Evolutionary conservation across 1,140 invertebrate species (phyloP), one percentile per base, ranked within the genome.

Genomic region (Drosophila micromelanica): DNA sequence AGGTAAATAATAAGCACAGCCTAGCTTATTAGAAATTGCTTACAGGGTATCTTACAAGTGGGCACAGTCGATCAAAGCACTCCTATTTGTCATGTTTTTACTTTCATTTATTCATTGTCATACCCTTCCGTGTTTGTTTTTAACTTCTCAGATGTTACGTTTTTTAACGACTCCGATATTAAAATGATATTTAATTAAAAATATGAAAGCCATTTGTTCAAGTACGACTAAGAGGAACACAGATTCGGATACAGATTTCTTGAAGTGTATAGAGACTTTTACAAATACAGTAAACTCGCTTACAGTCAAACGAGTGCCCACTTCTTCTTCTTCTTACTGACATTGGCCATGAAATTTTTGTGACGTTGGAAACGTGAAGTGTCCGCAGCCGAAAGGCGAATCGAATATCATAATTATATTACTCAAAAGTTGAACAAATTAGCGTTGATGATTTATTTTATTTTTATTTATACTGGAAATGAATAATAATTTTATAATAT

Each of bases 291-390:
- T 51, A 12, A 69, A 69, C 55, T 70, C 20, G 59, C 13, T 46
- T 20, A 38, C n/a, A 64, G 51, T 27, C 40, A 30, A 64, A 55
- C 51, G 38, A 27, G 64, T 49, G 61, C 40, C 62, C 62, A 74
- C 65, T 74, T 70, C 65, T 63, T 63, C 65, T 63, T 63, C 57
- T 51, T 62, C 65, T 74, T 56, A 12, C 37, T 70, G 72, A 37
- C 72, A 70, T 74, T 74, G 72, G 72, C 65, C 72, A 74, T 74
- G 72, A 70, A 69, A 45, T 38, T 32, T 43, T 8, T 55, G 42
- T 73, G 70, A 73, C 70, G 70, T 67, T 61, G 61, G 30, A 32
- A 37, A 48, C 51, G 23, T 71, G 4, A 65, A 72, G 62, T 56
- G 37, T 45, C 12, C 69, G 38, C 37, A 13, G 13, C 15, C 37